These are phyloP conservation scores for Phortica magna DNA, from an alignment of 2,888 invertebrate genomes.

Conservation along the genomic window DNA sequence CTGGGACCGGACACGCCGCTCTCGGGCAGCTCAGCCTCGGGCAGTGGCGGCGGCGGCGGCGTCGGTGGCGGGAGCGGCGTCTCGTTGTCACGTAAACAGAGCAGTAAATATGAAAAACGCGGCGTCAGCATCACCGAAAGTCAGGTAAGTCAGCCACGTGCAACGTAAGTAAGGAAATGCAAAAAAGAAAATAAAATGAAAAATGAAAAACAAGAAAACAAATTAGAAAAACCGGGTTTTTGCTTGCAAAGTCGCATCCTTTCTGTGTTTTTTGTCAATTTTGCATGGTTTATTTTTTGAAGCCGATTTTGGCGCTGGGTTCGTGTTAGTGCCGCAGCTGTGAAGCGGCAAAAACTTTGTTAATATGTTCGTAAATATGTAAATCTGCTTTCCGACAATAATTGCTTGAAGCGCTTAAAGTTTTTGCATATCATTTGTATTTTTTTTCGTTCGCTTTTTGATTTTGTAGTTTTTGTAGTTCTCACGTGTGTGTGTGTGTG, in stretches of 20 bases:
- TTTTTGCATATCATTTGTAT: background rate
- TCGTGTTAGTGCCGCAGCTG: background rate
- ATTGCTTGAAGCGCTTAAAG: slow-evolving; percentile 24
- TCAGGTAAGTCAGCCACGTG: slow-evolving; percentile 69
- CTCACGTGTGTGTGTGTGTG: too few species aligned
- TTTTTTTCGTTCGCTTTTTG: background rate
- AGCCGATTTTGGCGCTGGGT: background rate
- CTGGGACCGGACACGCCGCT: slow-evolving; percentile 45
- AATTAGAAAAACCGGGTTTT: too few species aligned
- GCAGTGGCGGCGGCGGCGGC: slow-evolving; percentile 45
- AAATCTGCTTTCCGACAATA: slow-evolving; percentile 1
- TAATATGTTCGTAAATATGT: slow-evolving; percentile 42
- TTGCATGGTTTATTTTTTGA: too few species aligned
- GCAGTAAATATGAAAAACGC: slow-evolving; percentile 78
- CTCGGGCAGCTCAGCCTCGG: slow-evolving; percentile 38
- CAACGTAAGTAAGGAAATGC: background rate
- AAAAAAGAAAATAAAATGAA: background rate
- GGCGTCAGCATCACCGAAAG: slow-evolving; percentile 78
- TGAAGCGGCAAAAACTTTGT: slow-evolving; percentile 26
- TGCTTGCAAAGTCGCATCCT: too few species aligned
- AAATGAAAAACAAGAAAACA: background rate
- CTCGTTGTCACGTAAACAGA: slow-evolving; percentile 76
- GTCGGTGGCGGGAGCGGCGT: slow-evolving; percentile 57
- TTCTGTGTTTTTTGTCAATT: background rate
- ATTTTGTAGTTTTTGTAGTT: background rate